Percentiles rank a stretch among this genome's conserved stretches.
Conservation (phyloP, 92 coral and sea anemone genomes). For the Desmophyllum pertusum region DNA sequence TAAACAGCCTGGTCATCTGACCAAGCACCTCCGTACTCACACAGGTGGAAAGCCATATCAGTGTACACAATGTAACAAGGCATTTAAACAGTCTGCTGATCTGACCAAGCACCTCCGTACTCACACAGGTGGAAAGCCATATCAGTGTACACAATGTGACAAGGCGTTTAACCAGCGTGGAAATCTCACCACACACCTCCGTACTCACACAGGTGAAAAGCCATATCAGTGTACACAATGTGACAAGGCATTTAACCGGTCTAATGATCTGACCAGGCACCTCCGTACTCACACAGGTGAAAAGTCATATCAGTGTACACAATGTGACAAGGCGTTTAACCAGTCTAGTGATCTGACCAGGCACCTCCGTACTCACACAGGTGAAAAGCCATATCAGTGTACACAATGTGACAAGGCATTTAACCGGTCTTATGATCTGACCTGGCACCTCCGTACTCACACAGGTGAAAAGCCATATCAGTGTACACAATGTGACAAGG, state of each 20-base stretch:
- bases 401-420: conserved; percentile 43
- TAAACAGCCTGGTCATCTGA: conserved; percentile 20
- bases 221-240: conserved; percentile 65
- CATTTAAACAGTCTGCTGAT: conserved; percentile 13
- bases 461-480: conserved; percentile 50
- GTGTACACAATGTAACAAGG: conserved; percentile 49
- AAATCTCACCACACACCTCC: conserved; percentile 35
- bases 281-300: conserved; percentile 57
- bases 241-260: conserved; percentile 39
- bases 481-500: conserved; percentile 55
- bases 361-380: conserved; percentile 48
- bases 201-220: conserved; percentile 54
- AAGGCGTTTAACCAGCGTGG: too few species aligned
- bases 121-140: conserved; percentile 62
- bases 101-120: conserved; percentile 42
- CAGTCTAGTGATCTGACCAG: conserved; percentile 21
- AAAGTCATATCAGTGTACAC: conserved; percentile 52
- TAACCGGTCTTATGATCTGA: conserved; percentile 7
- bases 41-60: conserved; percentile 56
- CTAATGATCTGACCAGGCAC: conserved; percentile 44
- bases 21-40: conserved; percentile 52
- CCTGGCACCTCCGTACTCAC: conserved; percentile 48
- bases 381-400: conserved; percentile 57
- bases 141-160: conserved; percentile 58
- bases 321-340: conserved; percentile 47